Evolutionary conservation across 2,113 vertebrate genomes (phyloP), one percentile per base, ranked within the genome.

Genomic region (Pantherophis guttatus): DNA sequence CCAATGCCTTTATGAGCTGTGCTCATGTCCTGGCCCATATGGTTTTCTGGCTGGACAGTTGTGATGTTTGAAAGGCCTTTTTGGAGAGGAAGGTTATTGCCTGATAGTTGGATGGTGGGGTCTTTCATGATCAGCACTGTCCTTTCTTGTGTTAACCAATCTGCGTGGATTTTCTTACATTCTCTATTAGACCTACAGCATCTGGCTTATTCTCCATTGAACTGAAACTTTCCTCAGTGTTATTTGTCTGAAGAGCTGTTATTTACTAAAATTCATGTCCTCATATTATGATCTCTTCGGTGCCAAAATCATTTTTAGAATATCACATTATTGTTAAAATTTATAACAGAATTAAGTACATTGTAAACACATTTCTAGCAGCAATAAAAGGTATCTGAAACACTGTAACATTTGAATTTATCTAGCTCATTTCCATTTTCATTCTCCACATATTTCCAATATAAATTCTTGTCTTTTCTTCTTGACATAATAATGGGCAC

Each of bases 401-500:
- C 8, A 62, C 24, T 62, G 9, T 62, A 62, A 88, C 59, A 92
- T 88, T 70, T 88, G 65, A 88, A 53, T 33, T 33, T 50, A 92
- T 92, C 50, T 88, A 57, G 65, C 50, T 86, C 53, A 70, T 70
- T 88, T 54, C 15, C 24, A 91, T 15, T 26, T 59, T 62, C 9
- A 23, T 86, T 86, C 8, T 50, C 15, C 15, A 48, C 26, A 26
- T 91, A 52, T 86, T 86, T 86, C 48, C 24, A 29, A n/a, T 86
- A 91, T 91, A 91, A 58, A 91, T 91, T 54, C 26, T 12, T 26
- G 58, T 87, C 15, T 91, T 91, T 87, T 59, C 12, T 59, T 91
- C 19, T 58, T 53, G 53, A 59, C 58, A 59, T 24, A 59, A 59
- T 23, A 88, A 53, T 48, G 13, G 10, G 17, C 50, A 52, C 85